A percentile compares a stretch with the other conserved stretches of the same genome.
These are phyloP conservation scores for Gorsachius goisagi DNA, from an alignment of 2,113 vertebrate species.

Conservation along the genomic window DNA sequence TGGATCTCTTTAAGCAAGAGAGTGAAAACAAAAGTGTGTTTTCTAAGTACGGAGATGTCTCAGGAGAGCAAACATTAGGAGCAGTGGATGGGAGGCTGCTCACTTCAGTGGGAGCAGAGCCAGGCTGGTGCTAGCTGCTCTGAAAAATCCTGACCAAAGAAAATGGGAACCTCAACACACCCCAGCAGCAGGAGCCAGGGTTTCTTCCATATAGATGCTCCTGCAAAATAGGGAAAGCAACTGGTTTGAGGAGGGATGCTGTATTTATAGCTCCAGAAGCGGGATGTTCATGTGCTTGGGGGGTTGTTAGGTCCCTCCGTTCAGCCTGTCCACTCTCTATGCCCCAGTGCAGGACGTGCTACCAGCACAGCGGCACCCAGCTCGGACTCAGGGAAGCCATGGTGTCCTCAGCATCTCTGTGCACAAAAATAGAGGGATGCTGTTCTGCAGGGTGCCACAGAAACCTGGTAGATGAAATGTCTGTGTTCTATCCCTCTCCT, in stretches of 20 bases:
- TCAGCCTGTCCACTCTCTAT: neutral
- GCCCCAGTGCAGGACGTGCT: neutral
- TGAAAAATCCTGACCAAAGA: neutral
- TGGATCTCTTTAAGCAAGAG: neutral
- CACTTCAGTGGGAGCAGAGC: fast-evolving
- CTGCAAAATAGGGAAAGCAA: neutral
- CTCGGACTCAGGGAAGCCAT: neutral
- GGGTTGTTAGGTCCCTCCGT: neutral
- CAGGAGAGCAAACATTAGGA: neutral
- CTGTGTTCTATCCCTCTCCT: neutral
- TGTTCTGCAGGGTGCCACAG: neutral
- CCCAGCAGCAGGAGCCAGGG: neutral
- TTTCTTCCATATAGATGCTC: neutral
- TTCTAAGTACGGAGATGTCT: neutral
- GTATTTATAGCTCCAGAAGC: neutral
- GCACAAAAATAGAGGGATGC: neutral
- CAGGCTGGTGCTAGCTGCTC: neutral
- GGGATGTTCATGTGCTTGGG: too few relatives aligned
- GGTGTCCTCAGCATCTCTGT: neutral
- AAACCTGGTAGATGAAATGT: neutral
- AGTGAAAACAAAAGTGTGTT: neutral
- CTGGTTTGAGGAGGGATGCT: neutral
- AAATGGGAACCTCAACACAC: neutral
- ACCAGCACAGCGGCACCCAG: fast-evolving
- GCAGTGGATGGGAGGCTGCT: neutral